Percentiles rank a stretch among this genome's conserved stretches.
These are phyloP conservation scores for Brachionus rotundiformis DNA, from an alignment of 1,140 invertebrate genomes.

Conservation along the genomic window DNA sequence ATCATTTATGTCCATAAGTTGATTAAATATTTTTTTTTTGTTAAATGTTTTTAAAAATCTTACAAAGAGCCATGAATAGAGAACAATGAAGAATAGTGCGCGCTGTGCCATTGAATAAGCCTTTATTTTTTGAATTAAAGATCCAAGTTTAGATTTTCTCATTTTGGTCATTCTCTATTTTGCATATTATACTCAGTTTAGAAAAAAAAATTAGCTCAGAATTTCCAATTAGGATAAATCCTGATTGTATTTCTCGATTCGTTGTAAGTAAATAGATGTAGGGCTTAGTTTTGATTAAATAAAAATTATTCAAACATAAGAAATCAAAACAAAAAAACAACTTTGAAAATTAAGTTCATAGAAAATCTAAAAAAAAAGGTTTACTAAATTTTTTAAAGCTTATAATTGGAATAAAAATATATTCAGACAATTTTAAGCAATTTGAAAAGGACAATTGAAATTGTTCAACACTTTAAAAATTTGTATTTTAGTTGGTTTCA, in stretches of 20 bases:
- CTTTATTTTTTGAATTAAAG: background rate
- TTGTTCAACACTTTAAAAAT: background rate
- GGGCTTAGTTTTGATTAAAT: background rate
- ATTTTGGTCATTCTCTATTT: background rate
- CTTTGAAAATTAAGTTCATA: constrained; percentile 5
- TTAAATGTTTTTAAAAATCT: background rate
- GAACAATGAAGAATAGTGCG: background rate
- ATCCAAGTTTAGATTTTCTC: background rate
- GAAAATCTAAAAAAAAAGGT: constrained; percentile 15
- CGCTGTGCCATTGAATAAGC: background rate
- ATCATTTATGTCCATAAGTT: background rate
- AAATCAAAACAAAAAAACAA: constrained; percentile 11
- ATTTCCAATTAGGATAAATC: background rate
- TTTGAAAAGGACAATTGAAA: constrained; percentile 19
- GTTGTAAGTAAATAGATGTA: background rate
- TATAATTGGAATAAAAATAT: background rate
- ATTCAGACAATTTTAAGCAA: constrained; percentile 7
- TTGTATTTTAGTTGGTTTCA: constrained; percentile 8
- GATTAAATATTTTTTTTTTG: no score
- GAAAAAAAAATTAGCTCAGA: background rate
- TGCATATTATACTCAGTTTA: background rate
- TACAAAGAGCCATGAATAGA: constrained; percentile 17
- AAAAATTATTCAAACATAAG: constrained; percentile 3
- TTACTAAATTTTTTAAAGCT: constrained; percentile 26
- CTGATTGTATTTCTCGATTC: background rate